phyloP scores from a whole-genome alignment of 2,888 invertebrate species.

The Oscheius sp. region DNA sequence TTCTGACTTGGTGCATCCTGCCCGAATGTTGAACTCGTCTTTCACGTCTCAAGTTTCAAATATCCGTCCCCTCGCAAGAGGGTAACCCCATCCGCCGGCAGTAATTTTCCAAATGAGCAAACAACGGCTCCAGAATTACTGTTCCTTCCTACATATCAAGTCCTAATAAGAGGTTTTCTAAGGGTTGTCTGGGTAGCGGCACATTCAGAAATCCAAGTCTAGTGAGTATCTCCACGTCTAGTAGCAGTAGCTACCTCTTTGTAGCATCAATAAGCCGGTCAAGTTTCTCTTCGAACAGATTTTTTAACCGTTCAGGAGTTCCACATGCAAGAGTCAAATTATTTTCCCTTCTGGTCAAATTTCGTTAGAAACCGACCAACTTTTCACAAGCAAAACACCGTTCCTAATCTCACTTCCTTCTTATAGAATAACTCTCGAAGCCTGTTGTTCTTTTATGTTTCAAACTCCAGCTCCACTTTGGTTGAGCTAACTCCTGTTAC shows the following conservation, averaged over 20 bases:
- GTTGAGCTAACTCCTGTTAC: too few species aligned
- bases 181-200: not conserved
- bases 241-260: not conserved
- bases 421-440: too few species aligned
- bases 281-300: too few species aligned
- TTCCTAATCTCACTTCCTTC: too few species aligned
- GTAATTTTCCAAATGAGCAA: slow-evolving; percentile 13
- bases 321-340: too few species aligned
- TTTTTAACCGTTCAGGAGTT: too few species aligned
- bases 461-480: too few species aligned
- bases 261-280: not conserved
- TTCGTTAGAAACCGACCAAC: too few species aligned
- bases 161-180: not conserved
- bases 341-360: too few species aligned
- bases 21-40: not conserved
- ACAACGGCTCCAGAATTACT: not conserved
- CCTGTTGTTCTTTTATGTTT: too few species aligned
- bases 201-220: not conserved
- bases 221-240: not conserved
- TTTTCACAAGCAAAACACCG: too few species aligned
- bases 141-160: not conserved
- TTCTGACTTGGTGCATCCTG: not conserved
- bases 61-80: not conserved
- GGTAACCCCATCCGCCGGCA: slow-evolving; percentile 7
- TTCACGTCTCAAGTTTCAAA: not conserved